Evolutionary conservation across 2,888 invertebrate species (phyloP), one percentile per base, ranked within the genome.

Genomic region (Tiphia femorata): DNA sequence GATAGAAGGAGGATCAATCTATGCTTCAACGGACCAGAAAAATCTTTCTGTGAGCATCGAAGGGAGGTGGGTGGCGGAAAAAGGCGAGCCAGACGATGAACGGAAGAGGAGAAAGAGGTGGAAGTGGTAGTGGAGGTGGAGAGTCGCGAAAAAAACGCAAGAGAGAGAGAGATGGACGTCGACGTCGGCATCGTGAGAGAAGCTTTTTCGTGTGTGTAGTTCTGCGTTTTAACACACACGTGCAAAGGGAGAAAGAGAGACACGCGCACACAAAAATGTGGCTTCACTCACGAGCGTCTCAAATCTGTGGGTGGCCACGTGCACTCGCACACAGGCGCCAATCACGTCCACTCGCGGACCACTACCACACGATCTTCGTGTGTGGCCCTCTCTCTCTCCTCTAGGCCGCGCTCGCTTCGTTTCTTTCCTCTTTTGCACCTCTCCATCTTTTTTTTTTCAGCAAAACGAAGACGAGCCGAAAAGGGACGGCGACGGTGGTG

Each of bases 1-100:
- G 12, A 6, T 14, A 14, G 14, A 4, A n/a, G 12, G 33, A 12
- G 47, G 37, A 48, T 52, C 62, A 53, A 23, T 41, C 46, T 61
- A 67, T 71, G 77, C 75, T 76, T 78, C 78, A 75, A 49, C 76
- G 77, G 69, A 56, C 68, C 55, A 74, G 76, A 78, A 78, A 76
- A 73, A 62, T 59, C 62, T 50, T 30, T 38, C 42, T 29, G 42
- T 25, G n/a, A n/a, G n/a, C n/a, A n/a, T n/a, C n/a, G n/a, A n/a
- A n/a, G n/a, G n/a, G n/a, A n/a, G n/a, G n/a, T n/a, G n/a, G n/a
- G n/a, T n/a, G n/a, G 21, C 16, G 19, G 14, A 42, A 21, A 49
- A 21, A 37, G 30, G 19, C 21, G 20, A 12, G 37, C 8, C 27
- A 41, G 35, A n/a, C n/a, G n/a, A n/a, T n/a, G n/a, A n/a, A 29